Conservation (phyloP, 2,113 vertebrate species). For the Catharus minimus region DNA sequence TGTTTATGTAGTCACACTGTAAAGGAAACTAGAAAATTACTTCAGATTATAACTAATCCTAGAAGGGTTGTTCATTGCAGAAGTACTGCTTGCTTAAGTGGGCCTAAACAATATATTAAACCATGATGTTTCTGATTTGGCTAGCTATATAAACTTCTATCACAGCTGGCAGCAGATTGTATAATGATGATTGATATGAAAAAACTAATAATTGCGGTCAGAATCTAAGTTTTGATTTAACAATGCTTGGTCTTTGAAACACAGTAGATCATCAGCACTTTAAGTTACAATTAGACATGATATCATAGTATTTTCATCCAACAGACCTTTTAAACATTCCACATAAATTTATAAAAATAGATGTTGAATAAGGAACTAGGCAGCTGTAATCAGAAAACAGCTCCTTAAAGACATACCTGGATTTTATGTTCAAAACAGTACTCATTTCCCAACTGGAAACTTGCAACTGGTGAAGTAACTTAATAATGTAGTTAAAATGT, state of each 20-base stretch:
- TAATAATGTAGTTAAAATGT: slow-evolving; percentile 78
- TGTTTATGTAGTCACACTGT: neutral
- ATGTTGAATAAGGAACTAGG: neutral
- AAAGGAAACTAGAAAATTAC: neutral
- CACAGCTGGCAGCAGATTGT: neutral
- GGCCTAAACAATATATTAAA: neutral
- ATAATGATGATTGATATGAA: neutral
- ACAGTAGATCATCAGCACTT: neutral
- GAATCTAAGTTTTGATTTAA: neutral
- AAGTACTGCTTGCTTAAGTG: neutral
- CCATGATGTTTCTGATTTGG: neutral
- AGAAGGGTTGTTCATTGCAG: neutral
- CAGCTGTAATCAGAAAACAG: neutral
- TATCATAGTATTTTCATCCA: neutral
- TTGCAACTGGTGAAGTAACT: slow-evolving; percentile 76
- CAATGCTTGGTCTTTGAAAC: neutral
- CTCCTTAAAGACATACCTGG: slow-evolving; percentile 73
- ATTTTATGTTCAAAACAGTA: slow-evolving; percentile 68
- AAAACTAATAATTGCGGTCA: neutral
- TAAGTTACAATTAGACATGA: neutral
- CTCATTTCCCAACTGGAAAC: slow-evolving; percentile 68
- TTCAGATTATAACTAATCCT: neutral
- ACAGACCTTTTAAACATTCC: neutral
- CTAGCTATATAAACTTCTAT: neutral
- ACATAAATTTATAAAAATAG: neutral